Percentiles rank a stretch among this genome's conserved stretches.
Evolutionary conservation across 2,888 invertebrate genomes (phyloP).

Genomic region (Apocheima hispidaria): DNA sequence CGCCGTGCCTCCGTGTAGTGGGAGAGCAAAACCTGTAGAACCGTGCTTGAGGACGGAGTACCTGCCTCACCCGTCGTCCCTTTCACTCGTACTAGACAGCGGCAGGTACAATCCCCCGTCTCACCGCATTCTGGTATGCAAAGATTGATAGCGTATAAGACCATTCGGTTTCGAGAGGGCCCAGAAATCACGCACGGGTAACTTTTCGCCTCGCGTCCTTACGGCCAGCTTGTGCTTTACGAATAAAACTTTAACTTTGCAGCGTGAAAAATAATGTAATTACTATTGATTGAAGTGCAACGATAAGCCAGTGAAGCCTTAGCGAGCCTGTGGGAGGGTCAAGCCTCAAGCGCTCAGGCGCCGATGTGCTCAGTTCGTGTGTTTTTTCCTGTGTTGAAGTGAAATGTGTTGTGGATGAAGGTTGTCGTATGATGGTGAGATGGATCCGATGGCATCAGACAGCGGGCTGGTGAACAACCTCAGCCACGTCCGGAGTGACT

Average conservation of each 20-base stretch:
- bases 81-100: constrained; percentile 67
- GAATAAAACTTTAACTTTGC: constrained; percentile 63
- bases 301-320: constrained; percentile 71
- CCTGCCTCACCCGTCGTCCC: constrained; percentile 75
- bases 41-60: constrained; percentile 80
- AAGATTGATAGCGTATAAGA: constrained; percentile 86
- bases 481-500: constrained; percentile 82
- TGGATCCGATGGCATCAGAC: constrained; percentile 82
- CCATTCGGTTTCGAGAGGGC: constrained; percentile 85
- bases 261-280: constrained; percentile 63
- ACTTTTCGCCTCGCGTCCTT: constrained; percentile 85
- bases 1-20: constrained; percentile 82
- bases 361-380: constrained; percentile 58
- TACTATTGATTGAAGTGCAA: constrained; percentile 65
- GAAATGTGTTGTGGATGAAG: constrained; percentile 62
- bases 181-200: constrained; percentile 85
- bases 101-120: constrained; percentile 68
- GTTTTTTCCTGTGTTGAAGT: constrained; percentile 61
- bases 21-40: constrained; percentile 86
- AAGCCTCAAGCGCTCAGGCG: constrained; percentile 47
- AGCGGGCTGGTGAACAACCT: constrained; percentile 83
- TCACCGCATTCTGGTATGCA: constrained; percentile 85
- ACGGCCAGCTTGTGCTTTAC: constrained; percentile 68
- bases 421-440: constrained; percentile 71
- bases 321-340: constrained; percentile 43